A percentile compares a stretch with the other conserved stretches of the same genome.
phyloP scores from a whole-genome alignment of 1,140 invertebrate species.

The Tetragonula clypearis region DNA sequence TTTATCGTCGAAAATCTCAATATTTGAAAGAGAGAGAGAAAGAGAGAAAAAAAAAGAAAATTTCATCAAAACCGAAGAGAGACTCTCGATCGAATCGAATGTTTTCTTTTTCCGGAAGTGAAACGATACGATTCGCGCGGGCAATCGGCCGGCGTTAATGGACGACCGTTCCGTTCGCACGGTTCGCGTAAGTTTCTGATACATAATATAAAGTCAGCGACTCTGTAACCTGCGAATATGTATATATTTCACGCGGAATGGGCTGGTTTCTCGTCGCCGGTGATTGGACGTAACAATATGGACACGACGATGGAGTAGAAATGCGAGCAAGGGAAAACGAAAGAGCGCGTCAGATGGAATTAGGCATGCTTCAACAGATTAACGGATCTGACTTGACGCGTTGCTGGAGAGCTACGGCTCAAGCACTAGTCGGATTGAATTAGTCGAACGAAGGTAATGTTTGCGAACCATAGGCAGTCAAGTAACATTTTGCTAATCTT shows the following conservation, averaged over 20 bases:
- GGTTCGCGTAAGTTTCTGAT: no score
- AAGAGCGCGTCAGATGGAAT: conserved; percentile 73
- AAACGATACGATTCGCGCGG: no score
- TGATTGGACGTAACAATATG: neutral
- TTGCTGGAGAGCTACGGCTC: conserved; percentile 41
- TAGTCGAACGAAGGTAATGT: conserved; percentile 46
- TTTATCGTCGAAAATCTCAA: no score
- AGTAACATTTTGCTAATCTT: conserved; percentile 29
- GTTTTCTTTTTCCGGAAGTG: no score
- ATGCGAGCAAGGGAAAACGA: conserved; percentile 57
- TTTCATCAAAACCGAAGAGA: no score
- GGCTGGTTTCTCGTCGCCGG: neutral
- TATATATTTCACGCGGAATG: neutral
- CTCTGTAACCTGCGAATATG: neutral
- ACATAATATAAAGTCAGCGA: neutral
- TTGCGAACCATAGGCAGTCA: conserved; percentile 35
- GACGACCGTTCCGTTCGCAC: no score
- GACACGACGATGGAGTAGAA: conserved; percentile 9
- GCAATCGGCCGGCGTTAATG: no score
- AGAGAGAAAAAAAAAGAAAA: no score
- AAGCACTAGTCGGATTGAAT: conserved; percentile 45
- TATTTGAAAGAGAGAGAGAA: no score
- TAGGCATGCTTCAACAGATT: conserved; percentile 70
- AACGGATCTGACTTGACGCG: conserved; percentile 51
- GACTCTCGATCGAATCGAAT: no score